Evolutionary conservation across 2,888 invertebrate genomes (phyloP).

Genomic region (Spisula solida): DNA sequence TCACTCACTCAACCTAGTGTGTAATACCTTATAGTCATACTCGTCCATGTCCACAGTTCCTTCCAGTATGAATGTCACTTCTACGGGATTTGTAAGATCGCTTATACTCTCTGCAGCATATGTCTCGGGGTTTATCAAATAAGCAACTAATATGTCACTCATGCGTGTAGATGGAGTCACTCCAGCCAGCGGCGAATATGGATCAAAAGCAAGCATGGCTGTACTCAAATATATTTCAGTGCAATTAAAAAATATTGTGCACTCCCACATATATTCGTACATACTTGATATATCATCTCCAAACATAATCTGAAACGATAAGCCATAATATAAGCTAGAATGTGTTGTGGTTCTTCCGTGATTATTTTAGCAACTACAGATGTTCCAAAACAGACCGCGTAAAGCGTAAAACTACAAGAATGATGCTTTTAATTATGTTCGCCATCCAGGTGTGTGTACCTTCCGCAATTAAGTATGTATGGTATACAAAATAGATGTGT

Average conservation of each 20-base stretch:
- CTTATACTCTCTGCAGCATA: conserved; percentile 24
- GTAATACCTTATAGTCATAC: conserved; percentile 48
- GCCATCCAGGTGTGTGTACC: no score
- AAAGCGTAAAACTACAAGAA: no score
- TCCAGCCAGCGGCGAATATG: background rate
- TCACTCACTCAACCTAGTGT: background rate
- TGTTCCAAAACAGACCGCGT: no score
- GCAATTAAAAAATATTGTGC: background rate
- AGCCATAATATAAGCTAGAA: background rate
- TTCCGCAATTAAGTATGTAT: no score
- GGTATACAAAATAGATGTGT: no score
- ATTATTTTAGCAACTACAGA: no score
- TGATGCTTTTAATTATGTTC: no score
- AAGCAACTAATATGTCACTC: conserved; percentile 37
- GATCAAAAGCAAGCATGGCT: conserved; percentile 39
- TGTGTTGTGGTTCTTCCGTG: no score
- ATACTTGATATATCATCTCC: conserved; percentile 14
- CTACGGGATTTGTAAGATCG: conserved; percentile 8
- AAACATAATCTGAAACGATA: conserved; percentile 35
- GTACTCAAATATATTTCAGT: conserved; percentile 29
- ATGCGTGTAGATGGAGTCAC: conserved; percentile 12
- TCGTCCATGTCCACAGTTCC: conserved; percentile 39
- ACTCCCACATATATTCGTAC: conserved; percentile 33
- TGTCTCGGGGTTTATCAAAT: conserved; percentile 44
- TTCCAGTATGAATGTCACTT: conserved; percentile 30